Evolutionary conservation across 2,888 invertebrate genomes (phyloP).

Genomic region (Glyphotaelius pellucidus): DNA sequence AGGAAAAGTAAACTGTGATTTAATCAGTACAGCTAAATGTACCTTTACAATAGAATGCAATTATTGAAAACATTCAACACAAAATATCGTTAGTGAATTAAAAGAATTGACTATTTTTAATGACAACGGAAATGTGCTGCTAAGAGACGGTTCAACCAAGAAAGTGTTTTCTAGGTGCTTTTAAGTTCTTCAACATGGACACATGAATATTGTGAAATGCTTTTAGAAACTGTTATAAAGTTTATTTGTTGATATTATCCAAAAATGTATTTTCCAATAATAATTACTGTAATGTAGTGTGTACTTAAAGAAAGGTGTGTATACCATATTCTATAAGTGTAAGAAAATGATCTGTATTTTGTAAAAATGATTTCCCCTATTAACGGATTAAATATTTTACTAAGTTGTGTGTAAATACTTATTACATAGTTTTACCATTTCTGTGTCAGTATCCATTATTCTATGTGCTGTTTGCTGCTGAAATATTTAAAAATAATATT

Average conservation of each 20-base stretch:
- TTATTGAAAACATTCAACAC: slow-evolving; percentile 23
- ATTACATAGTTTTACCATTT: slow-evolving; percentile 21
- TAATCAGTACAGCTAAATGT: slow-evolving; percentile 14
- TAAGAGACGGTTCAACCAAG: neutral
- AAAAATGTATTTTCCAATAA: slow-evolving; percentile 24
- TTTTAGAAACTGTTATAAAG: slow-evolving; percentile 18
- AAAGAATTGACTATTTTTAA: slow-evolving; percentile 18
- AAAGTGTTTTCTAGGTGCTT: slow-evolving; percentile 11
- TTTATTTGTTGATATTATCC: slow-evolving; percentile 35
- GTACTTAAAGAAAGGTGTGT: slow-evolving; percentile 28
- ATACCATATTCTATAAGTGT: slow-evolving; percentile 26
- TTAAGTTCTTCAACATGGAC: neutral
- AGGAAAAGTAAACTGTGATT: slow-evolving; percentile 40
- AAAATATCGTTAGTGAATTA: slow-evolving; percentile 3
- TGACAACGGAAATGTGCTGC: slow-evolving; percentile 4
- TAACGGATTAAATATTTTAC: neutral
- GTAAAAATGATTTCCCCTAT: slow-evolving; percentile 23
- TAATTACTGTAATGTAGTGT: slow-evolving; percentile 29
- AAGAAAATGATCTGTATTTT: slow-evolving; percentile 34
- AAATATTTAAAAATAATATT: slow-evolving; percentile 7
- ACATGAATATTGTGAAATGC: neutral
- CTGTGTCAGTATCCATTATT: slow-evolving; percentile 40
- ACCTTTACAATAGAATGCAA: slow-evolving; percentile 11
- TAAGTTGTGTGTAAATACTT: slow-evolving; percentile 32
- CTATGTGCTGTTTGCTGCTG: slow-evolving; percentile 17